These are phyloP conservation scores for Heliconius melpomene DNA, from an alignment of 1,140 invertebrate genomes.

Conservation along the genomic window DNA sequence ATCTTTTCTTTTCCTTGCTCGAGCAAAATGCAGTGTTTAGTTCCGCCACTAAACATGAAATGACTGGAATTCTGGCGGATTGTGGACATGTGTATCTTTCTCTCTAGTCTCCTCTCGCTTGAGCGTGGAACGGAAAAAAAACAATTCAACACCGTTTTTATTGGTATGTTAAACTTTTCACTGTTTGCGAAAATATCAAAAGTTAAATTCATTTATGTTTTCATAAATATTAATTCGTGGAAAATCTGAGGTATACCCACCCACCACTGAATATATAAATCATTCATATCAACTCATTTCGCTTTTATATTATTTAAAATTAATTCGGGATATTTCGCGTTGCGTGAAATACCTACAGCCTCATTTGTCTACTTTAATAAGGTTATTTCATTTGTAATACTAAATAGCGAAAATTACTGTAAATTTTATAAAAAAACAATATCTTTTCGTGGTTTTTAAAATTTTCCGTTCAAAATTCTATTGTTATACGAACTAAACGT, in stretches of 20 bases:
- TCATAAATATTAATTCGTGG: slow-evolving; percentile 5
- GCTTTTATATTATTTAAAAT: slow-evolving; percentile 1
- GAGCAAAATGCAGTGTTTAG: too few species aligned
- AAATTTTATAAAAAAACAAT: neutral
- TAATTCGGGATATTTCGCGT: neutral
- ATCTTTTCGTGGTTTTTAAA: neutral
- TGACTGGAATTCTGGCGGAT: too few species aligned
- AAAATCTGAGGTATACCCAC: neutral
- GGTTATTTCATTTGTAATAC: neutral
- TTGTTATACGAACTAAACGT: neutral
- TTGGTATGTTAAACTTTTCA: neutral
- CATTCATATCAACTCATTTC: neutral
- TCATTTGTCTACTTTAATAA: neutral
- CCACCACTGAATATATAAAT: neutral
- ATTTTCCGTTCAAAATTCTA: too few species aligned
- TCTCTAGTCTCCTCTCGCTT: too few species aligned
- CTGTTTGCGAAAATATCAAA: slow-evolving; percentile 5
- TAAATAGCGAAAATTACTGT: neutral
- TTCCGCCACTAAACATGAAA: too few species aligned
- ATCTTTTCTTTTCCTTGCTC: too few species aligned
- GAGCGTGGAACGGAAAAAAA: too few species aligned
- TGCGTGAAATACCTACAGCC: neutral
- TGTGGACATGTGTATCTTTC: too few species aligned
- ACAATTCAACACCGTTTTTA: neutral
- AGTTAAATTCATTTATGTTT: neutral